These are phyloP conservation scores for Drosophila baimaii DNA, from an alignment of 1,140 invertebrate genomes.

Conservation along the genomic window DNA sequence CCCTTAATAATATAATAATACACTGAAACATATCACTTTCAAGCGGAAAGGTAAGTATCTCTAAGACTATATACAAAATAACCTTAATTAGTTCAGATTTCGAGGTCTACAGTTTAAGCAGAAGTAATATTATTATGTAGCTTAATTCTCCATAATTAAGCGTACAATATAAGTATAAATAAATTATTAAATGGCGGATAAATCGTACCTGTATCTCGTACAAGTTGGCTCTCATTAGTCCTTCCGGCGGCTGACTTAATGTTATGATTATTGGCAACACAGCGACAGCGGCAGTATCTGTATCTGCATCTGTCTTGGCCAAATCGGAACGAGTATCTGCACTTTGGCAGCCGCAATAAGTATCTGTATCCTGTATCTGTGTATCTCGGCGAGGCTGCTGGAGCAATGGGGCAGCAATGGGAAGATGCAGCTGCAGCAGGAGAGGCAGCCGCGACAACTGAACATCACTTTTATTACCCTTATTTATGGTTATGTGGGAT, in stretches of 20 bases:
- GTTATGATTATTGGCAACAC: conserved; percentile 72
- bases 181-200: background rate
- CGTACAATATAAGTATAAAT: background rate
- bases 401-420: background rate
- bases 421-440: conserved; percentile 37
- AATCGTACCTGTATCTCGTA: background rate
- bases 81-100: too few species aligned
- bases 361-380: conserved; percentile 10
- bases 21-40: too few species aligned
- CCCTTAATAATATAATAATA: too few species aligned
- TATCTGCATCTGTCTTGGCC: background rate
- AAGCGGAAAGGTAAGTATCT: too few species aligned
- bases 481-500: conserved; percentile 73
- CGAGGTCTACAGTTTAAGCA: too few species aligned
- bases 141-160: background rate
- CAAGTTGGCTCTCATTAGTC: conserved; percentile 15
- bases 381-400: too few species aligned
- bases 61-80: background rate
- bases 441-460: conserved; percentile 63
- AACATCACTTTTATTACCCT: conserved; percentile 79
- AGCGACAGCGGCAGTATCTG: conserved; percentile 18
- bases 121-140: too few species aligned
- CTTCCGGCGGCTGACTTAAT: conserved; percentile 57
- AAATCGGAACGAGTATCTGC: conserved; percentile 14
- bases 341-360: conserved; percentile 4